Evolutionary conservation across 1,140 invertebrate genomes (phyloP).

Genomic region (Trachelipus rathkii): DNA sequence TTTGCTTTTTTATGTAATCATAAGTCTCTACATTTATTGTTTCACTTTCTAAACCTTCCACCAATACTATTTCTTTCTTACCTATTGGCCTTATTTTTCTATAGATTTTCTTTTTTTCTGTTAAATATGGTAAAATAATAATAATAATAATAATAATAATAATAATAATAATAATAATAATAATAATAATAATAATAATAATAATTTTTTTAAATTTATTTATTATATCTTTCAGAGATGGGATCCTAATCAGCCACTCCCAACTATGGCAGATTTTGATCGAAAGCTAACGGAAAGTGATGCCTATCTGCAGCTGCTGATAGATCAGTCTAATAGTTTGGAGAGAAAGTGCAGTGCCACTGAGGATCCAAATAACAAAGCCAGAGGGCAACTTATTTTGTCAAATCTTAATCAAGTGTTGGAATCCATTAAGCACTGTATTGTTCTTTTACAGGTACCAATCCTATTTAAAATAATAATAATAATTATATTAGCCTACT

Average conservation of each 20-base stretch:
- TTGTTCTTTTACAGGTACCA: slow-evolving; percentile 90
- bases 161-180: too few species aligned
- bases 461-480: slow-evolving; percentile 59
- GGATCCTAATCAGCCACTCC: slow-evolving; percentile 59
- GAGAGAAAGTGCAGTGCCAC: slow-evolving; percentile 45
- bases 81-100: too few species aligned
- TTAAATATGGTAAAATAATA: too few species aligned
- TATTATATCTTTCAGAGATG: slow-evolving; percentile 53
- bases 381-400: slow-evolving; percentile 37
- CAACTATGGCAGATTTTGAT: slow-evolving; percentile 75
- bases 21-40: too few species aligned
- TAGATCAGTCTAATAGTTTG: slow-evolving; percentile 67
- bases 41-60: too few species aligned
- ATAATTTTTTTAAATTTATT: too few species aligned
- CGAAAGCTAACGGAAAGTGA: slow-evolving; percentile 90
- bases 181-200: too few species aligned
- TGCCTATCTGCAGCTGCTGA: slow-evolving; percentile 91
- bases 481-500: slow-evolving; percentile 47
- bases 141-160: too few species aligned
- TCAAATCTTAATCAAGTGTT: slow-evolving; percentile 65
- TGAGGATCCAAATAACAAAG: slow-evolving; percentile 29
- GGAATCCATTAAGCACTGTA: slow-evolving; percentile 93
- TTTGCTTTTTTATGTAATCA: too few species aligned
- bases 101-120: too few species aligned
- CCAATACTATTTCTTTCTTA: too few species aligned